Evolutionary conservation across 2,113 vertebrate genomes (phyloP), one percentile per base, ranked within the genome.

Genomic region (Crotalus viridis): DNA sequence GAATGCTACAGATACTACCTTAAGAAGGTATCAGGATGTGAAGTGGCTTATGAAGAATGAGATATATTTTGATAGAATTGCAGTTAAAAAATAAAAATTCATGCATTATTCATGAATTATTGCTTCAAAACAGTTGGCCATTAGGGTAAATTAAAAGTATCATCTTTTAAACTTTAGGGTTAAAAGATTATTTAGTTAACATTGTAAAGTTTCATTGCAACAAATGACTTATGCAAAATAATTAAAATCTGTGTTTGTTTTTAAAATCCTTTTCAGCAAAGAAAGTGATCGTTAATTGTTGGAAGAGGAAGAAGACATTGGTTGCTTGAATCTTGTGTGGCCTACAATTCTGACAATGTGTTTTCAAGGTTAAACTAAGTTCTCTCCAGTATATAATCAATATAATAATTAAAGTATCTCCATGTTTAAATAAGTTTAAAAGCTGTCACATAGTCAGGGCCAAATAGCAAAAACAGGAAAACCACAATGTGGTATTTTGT

Each of bases 191-290:
- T 46, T 89, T 39, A 1, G 2, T 69, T 52, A 92, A 17, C 51
- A 39, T 10, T 88, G 39, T n/a, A 74, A 55, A 55, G 28, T n/a
- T 21, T 33, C 28, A 59, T 33, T 74, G 61, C 51, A 54, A 51
- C 81, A 46, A 28, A 26, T 55, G 33, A 24, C 24, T 74, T 33
- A 13, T 56, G 8, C 5, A 74, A 89, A 88, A 74, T 92, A 12
- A 81, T 86, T 26, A 86, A 81, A 56, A 74, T 6, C 1, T 88
- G 21, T 51, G 8, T 51, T 46, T 46, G 19, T 89, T 3, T 94
- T 88, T 59, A 52, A 93, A 39, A 17, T 3, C 3, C 0, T 24
- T 88, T 94, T 90, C 92, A 97, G 96, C 96, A 97, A 97, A 93
- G 69, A 61, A 97, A 97, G 96, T 97, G 95, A 97, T 81, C 90